Evolutionary conservation across 2,797 vertebrate genomes (phyloP).

Genomic region (Enteromius radiatus): DNA sequence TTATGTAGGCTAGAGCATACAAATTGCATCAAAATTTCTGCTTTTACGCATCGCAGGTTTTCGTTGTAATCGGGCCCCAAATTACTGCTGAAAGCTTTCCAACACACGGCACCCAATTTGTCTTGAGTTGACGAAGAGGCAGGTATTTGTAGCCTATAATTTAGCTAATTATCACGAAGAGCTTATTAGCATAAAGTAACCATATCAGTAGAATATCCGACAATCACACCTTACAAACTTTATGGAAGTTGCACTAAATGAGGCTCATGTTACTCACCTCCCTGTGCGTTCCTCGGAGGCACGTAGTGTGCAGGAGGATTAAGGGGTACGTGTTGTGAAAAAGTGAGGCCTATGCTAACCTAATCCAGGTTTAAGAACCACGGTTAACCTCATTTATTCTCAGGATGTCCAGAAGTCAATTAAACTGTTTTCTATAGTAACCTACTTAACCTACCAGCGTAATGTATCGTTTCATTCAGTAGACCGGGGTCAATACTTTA

Average conservation of each 20-base stretch:
- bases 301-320: constrained; percentile 20
- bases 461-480: neutral
- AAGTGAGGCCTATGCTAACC: constrained; percentile 67
- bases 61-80: constrained; percentile 85
- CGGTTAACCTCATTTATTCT: constrained; percentile 76
- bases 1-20: constrained; percentile 82
- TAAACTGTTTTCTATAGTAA: neutral
- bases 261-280: constrained; percentile 70
- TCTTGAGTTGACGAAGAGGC: constrained; percentile 89
- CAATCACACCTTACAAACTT: neutral
- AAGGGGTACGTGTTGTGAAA: constrained; percentile 52
- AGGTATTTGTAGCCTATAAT: constrained; percentile 78
- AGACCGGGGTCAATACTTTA: neutral
- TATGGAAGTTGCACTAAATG: constrained; percentile 67
- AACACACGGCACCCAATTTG: constrained; percentile 91
- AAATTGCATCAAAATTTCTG: constrained; percentile 89
- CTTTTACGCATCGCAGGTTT: constrained; percentile 85
- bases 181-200: constrained; percentile 29
- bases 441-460: no score
- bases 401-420: constrained; percentile 64
- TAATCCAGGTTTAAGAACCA: constrained; percentile 75
- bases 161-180: constrained; percentile 62
- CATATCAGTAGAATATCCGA: neutral
- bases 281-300: constrained; percentile 56
- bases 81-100: constrained; percentile 90